Conservation (phyloP, 2,113 vertebrate species). For the Hipposideros armiger region DNA sequence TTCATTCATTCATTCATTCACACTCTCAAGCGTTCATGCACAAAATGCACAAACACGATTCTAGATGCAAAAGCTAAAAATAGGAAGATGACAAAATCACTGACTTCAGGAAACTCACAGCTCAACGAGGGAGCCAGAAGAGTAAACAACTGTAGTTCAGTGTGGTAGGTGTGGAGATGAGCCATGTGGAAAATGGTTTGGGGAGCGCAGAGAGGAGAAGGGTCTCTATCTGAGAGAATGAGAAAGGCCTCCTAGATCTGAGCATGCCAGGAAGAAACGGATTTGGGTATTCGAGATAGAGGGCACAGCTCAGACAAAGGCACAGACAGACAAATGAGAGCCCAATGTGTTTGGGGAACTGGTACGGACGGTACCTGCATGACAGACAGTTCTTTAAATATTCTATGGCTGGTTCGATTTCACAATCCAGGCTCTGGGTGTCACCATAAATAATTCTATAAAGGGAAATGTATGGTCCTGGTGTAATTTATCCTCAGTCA, state of each 20-base stretch:
- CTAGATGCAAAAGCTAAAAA: constrained; percentile 4
- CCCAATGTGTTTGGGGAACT: background rate
- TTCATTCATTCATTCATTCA: background rate
- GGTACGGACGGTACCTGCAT: too few species aligned
- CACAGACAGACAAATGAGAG: background rate
- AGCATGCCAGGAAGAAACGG: background rate
- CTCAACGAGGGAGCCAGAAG: background rate
- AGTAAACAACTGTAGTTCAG: background rate
- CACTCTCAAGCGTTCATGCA: background rate
- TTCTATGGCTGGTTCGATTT: background rate
- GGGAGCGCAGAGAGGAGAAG: background rate
- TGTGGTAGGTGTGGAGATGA: background rate
- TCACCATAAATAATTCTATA: background rate
- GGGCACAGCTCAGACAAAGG: background rate
- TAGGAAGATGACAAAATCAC: background rate
- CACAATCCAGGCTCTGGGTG: background rate
- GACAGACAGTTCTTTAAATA: background rate
- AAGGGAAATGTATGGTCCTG: background rate
- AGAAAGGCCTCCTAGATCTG: background rate
- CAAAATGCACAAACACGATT: background rate
- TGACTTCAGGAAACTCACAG: constrained; percentile 3
- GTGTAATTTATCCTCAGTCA: background rate
- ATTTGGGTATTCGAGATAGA: background rate
- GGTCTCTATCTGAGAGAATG: background rate
- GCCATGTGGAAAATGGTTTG: background rate